Percentiles rank a stretch among this genome's conserved stretches.
phyloP scores from a whole-genome alignment of 2,113 vertebrate species.

The Merops nubicus region DNA sequence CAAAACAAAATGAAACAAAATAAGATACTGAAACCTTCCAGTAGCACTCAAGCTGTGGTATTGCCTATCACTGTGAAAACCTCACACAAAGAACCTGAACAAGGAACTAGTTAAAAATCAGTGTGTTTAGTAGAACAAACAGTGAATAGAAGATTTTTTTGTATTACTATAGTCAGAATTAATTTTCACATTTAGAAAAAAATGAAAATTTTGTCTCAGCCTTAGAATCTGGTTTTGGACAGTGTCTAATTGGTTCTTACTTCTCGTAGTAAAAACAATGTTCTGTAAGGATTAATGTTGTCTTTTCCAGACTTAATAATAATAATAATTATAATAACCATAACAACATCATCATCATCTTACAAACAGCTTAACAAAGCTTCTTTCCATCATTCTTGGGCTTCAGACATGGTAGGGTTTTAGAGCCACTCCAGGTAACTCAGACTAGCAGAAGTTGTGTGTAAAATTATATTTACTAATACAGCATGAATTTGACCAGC shows the following conservation, averaged over 20 bases:
- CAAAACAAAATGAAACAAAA: not conserved
- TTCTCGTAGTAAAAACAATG: not conserved
- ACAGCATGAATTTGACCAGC: not conserved
- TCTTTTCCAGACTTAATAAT: not conserved
- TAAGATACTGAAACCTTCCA: not conserved
- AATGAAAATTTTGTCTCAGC: not conserved
- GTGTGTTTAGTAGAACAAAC: not conserved
- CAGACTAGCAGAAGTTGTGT: not conserved
- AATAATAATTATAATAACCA: not conserved
- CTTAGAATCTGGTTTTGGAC: not conserved
- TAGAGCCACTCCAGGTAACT: not conserved
- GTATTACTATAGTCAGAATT: not conserved
- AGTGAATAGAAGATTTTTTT: not conserved
- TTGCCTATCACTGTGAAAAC: not conserved
- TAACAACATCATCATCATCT: not conserved
- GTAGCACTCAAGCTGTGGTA: not conserved
- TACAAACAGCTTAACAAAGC: not conserved
- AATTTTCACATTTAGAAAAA: not conserved
- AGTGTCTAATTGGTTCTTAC: not conserved
- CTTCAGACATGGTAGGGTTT: not conserved
- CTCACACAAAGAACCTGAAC: not conserved
- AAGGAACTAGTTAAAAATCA: not conserved
- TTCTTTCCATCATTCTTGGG: not conserved
- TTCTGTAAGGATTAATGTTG: not conserved
- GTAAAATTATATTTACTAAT: not conserved